phyloP scores from a whole-genome alignment of 2,113 vertebrate species.

The Crocuta crocuta region DNA sequence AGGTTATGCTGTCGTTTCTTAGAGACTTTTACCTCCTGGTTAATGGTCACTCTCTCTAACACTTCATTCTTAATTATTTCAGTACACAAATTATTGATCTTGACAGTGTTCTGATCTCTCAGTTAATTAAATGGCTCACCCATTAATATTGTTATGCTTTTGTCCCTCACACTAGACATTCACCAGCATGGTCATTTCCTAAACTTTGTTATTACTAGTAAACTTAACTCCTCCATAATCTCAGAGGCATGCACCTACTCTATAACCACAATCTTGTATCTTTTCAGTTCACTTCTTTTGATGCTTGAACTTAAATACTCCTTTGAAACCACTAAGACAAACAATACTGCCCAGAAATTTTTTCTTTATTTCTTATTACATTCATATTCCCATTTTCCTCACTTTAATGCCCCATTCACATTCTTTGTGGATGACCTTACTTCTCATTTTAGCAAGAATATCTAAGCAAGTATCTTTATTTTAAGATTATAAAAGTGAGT shows the following conservation, averaged over 20 bases:
- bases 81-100: not conserved
- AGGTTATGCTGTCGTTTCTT: not conserved
- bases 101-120: not conserved
- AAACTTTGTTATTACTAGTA: not conserved
- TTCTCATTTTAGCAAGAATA: not conserved
- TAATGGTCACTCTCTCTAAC: not conserved
- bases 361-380: not conserved
- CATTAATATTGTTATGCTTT: not conserved
- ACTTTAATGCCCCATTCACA: not conserved
- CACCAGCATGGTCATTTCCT: not conserved
- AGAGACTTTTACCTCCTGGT: not conserved
- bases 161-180: not conserved
- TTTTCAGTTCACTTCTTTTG: not conserved
- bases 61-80: not conserved
- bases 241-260: not conserved
- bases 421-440: not conserved
- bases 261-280: not conserved
- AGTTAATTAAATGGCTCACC: not conserved
- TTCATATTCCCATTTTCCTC: not conserved
- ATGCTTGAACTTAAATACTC: not conserved
- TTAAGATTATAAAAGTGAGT: not conserved
- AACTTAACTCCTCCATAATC: not conserved
- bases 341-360: rapidly evolving
- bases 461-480: not conserved
- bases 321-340: not conserved